Evolutionary conservation across 1,140 invertebrate genomes (phyloP).

Genomic region (Heliconius hewitsoni): DNA sequence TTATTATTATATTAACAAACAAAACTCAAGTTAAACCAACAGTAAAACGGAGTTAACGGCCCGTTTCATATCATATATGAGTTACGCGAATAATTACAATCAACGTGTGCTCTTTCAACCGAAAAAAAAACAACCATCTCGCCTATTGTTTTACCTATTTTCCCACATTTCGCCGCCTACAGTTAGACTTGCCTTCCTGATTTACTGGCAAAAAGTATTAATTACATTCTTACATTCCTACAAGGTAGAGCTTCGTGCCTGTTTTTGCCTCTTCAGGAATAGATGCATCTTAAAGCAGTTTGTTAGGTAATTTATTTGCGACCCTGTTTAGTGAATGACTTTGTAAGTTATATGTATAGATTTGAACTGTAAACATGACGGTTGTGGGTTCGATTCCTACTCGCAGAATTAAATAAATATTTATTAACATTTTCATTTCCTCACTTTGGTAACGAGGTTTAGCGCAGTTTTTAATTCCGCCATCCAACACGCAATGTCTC

Average conservation of each 20-base stretch:
- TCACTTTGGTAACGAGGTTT: too few relatives aligned
- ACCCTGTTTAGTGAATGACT: not conserved
- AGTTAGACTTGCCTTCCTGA: constrained; percentile 73
- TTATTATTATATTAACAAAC: not conserved
- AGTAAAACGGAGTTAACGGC: constrained; percentile 35
- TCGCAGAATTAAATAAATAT: too few relatives aligned
- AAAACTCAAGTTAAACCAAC: not conserved
- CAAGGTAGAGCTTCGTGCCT: constrained; percentile 45
- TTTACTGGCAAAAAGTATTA: constrained; percentile 72
- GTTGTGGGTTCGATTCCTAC: too few relatives aligned
- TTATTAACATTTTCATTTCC: too few relatives aligned
- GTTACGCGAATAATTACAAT: constrained; percentile 69
- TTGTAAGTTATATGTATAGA: not conserved
- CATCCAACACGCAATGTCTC: too few relatives aligned
- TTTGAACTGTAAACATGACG: too few relatives aligned
- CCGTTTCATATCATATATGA: constrained; percentile 66
- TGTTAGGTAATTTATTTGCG: constrained; percentile 58
- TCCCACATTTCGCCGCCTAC: constrained; percentile 79
- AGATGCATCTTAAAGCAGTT: constrained; percentile 46
- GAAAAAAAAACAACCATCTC: constrained; percentile 75
- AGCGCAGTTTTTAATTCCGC: too few relatives aligned
- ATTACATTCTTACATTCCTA: constrained; percentile 59
- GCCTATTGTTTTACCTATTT: constrained; percentile 68
- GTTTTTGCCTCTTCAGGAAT: constrained; percentile 60
- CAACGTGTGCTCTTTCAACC: constrained; percentile 75